Percentiles rank a stretch among this genome's conserved stretches.
Evolutionary conservation across 2,113 vertebrate genomes (phyloP).

Genomic region (Calidris pygmaea): DNA sequence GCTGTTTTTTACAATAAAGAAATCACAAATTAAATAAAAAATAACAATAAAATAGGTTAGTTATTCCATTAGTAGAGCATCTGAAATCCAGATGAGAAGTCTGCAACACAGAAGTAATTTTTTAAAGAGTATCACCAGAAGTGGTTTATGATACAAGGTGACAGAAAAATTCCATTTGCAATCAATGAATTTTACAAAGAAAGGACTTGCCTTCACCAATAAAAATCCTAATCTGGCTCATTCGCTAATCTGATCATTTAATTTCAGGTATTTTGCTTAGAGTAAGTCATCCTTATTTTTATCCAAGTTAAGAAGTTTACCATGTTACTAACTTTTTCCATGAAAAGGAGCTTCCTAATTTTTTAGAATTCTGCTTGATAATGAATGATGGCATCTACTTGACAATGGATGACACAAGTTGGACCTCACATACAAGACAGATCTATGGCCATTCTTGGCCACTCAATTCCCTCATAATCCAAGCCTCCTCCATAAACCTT

Average conservation of each 20-base stretch:
- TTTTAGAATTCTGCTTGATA: not conserved
- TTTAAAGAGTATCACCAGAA: not conserved
- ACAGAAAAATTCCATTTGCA: not conserved
- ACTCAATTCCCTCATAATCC: not conserved
- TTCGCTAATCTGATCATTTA: not conserved
- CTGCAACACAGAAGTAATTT: not conserved
- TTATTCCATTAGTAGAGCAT: not conserved
- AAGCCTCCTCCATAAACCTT: not conserved
- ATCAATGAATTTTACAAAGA: not conserved
- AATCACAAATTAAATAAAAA: not conserved
- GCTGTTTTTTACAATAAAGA: not conserved
- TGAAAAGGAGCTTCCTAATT: not conserved
- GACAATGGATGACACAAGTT: not conserved
- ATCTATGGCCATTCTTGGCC: not conserved
- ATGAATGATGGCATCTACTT: not conserved
- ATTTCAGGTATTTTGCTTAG: not conserved
- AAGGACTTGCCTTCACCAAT: not conserved
- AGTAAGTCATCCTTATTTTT: not conserved
- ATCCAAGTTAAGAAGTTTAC: not conserved
- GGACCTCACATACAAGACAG: not conserved
- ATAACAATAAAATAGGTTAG: not conserved
- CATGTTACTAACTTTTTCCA: not conserved
- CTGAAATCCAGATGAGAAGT: not conserved
- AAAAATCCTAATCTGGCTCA: not conserved
- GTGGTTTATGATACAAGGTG: not conserved